These are phyloP conservation scores for Bostrychus sinensis DNA, from an alignment of 2,113 vertebrate genomes.

Conservation along the genomic window DNA sequence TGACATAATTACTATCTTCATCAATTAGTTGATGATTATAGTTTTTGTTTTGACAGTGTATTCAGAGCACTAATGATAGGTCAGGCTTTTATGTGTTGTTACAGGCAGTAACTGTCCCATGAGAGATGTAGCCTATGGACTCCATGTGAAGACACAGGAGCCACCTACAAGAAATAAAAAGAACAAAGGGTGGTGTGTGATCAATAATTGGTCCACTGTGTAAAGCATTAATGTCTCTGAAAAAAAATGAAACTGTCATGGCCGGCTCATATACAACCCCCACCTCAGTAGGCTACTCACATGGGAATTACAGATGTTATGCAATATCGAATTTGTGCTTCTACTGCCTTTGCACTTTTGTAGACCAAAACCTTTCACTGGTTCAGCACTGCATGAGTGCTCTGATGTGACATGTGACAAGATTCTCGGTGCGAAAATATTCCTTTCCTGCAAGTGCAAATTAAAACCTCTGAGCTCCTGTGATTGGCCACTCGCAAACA, in stretches of 20 bases:
- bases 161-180: constrained; percentile 14
- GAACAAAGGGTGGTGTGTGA: constrained; percentile 4
- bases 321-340: not conserved
- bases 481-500: constrained; percentile 54
- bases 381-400: not conserved
- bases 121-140: constrained; percentile 17
- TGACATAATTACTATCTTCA: constrained; percentile 26
- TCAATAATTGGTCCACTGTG: constrained; percentile 13
- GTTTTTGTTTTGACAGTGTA: not conserved
- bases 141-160: constrained; percentile 16
- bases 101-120: constrained; percentile 25
- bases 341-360: not conserved
- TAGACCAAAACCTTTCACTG: not conserved
- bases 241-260: constrained; percentile 9
- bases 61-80: constrained; percentile 17
- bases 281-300: not conserved
- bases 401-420: not conserved
- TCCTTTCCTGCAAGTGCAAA: not conserved
- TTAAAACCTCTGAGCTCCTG: constrained; percentile 13
- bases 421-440: not conserved
- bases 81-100: constrained; percentile 3
- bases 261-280: not conserved
- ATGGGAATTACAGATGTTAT: not conserved
- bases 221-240: not conserved
- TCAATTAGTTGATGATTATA: constrained; percentile 25